Evolutionary conservation across 2,797 vertebrate species (phyloP).

Genomic region (Mormyrus hasselquistii): DNA sequence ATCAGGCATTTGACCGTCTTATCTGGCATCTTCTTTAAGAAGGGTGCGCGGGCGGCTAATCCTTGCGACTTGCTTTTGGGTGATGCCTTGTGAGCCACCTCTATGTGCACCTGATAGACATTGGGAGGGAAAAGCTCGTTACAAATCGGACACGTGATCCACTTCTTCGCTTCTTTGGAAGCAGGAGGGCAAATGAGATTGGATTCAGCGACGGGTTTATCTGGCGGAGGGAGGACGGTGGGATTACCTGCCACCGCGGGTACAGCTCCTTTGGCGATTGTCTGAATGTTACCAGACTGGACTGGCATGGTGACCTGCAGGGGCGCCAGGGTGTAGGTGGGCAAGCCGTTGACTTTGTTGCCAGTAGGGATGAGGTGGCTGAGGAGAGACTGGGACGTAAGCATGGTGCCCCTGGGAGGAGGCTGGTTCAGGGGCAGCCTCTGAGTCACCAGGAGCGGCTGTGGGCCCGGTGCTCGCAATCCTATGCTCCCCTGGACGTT

Average conservation of each 20-base stretch:
- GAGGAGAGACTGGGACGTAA: conserved; percentile 79
- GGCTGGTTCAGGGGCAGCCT: conserved; percentile 62
- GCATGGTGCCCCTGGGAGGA: conserved; percentile 70
- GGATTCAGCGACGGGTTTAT: conserved; percentile 47
- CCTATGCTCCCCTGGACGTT: conserved; percentile 49
- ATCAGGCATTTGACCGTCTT: conserved; percentile 81
- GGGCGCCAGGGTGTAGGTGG: conserved; percentile 85
- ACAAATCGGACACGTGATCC: conserved; percentile 93
- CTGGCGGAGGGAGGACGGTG: conserved; percentile 55
- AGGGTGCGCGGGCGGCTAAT: conserved; percentile 78
- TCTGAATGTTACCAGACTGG: conserved; percentile 48
- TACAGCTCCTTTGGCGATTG: conserved; percentile 57
- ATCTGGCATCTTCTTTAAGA: conserved; percentile 85
- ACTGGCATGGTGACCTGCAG: conserved; percentile 72
- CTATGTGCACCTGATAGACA: conserved; percentile 86
- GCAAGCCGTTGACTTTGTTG: conserved; percentile 87
- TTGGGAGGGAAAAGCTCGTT: conserved; percentile 92
- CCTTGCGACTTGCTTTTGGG: conserved; percentile 57
- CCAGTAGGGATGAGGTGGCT: conserved; percentile 89
- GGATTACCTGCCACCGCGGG: conserved; percentile 63
- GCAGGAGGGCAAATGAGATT: conserved; percentile 35
- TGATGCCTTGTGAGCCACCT: conserved; percentile 79
- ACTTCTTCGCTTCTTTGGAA: conserved; percentile 78
- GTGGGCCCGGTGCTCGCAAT: conserved; percentile 52
- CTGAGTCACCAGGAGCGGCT: conserved; percentile 62